A percentile compares a stretch with the other conserved stretches of the same genome.
phyloP scores from a whole-genome alignment of 2,888 invertebrate species.

The Agrotis segetum region DNA sequence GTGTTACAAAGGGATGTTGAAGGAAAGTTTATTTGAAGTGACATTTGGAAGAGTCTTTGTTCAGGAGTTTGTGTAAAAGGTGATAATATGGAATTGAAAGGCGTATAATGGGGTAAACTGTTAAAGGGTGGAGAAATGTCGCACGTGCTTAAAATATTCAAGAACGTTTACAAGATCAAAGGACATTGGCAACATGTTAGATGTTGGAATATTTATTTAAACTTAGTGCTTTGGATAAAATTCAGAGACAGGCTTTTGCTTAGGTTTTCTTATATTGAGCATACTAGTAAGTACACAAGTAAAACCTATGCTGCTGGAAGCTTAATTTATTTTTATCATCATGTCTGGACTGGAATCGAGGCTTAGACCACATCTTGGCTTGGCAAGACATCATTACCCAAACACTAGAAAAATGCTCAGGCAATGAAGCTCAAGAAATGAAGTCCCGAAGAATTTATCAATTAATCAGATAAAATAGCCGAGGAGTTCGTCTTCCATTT shows the following conservation, averaged over 20 bases:
- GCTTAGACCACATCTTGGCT: no score
- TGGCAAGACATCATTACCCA: no score
- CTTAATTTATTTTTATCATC: no score
- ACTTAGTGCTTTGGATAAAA: not conserved
- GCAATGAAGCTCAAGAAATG: no score
- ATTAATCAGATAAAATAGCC: no score
- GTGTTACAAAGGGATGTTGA: slow-evolving; percentile 67
- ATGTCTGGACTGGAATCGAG: no score
- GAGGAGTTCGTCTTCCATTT: no score
- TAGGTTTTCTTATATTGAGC: no score
- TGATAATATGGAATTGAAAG: slow-evolving; percentile 39
- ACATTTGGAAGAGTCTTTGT: slow-evolving; percentile 59
- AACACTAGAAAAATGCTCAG: no score
- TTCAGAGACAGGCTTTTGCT: not conserved
- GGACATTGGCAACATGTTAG: not conserved
- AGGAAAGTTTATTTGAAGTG: slow-evolving; percentile 67
- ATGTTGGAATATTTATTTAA: not conserved
- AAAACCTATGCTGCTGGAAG: no score
- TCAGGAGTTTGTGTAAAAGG: slow-evolving; percentile 37
- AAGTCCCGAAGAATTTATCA: no score
- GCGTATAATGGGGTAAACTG: slow-evolving; percentile 19
- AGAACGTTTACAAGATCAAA: not conserved
- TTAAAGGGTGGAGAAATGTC: slow-evolving; percentile 11
- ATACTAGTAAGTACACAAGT: no score
- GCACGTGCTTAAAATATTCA: slow-evolving; percentile 17